Evolutionary conservation across 2,113 vertebrate genomes (phyloP), one percentile per base, ranked within the genome.

Genomic region (Oxyura jamaicensis): DNA sequence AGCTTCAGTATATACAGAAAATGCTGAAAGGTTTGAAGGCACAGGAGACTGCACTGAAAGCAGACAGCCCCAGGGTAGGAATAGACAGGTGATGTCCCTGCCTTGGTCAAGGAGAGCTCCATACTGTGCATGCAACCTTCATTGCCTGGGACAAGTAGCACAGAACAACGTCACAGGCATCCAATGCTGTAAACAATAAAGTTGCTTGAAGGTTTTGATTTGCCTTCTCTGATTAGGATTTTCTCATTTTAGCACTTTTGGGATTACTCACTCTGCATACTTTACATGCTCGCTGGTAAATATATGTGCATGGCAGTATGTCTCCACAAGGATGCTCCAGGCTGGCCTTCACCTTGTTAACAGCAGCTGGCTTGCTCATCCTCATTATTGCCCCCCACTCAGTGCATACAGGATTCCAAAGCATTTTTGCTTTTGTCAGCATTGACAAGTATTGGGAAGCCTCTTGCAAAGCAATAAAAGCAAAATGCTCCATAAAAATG

Each of bases 401-500:
- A 62, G 29, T 82, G 35, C 22, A 48, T 36, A 22, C 20, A 75
- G 42, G 5, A 19, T 94, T 90, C 55, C 46, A 71, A 33, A 67
- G 36, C 46, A 3, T 21, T 60, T 42, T 84, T 71, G 53, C 81
- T 79, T 89, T 86, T 67, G 52, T 96, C 94, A 92, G 86, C 92
- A 41, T 42, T 65, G 39, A 12, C 56, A 78, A 75, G 6, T 28
- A 13, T 8, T 33, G 35, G 25, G 74, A 93, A 95, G 66, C 22
- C 81, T 69, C 89, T 92, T 92, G 77, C 77, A 78, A 92, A 95
- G 89, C 86, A 65, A 74, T 22, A 63, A 19, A 62, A 12, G 84
- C 15, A 50, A 72, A 8, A 72, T 56, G 39, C 26, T 82, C 33
- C 77, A 29, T 15, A 17, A 81, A 96, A 86, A 35, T 55, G 1